Evolutionary conservation across 2,888 invertebrate genomes (phyloP).

Genomic region (Drosophila prostipennis): DNA sequence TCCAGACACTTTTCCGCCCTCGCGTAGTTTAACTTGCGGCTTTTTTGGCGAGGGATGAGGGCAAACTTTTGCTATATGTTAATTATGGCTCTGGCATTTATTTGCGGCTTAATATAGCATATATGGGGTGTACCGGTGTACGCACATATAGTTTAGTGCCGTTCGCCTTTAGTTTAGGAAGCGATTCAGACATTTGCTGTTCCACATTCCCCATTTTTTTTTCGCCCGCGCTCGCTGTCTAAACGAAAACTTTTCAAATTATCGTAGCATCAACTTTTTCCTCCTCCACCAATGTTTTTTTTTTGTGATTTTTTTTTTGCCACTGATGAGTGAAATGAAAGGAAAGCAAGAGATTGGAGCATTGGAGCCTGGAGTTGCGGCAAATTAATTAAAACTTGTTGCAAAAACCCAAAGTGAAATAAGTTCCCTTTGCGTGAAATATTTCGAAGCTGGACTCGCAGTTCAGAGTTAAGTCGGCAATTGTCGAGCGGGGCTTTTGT

Average conservation of each 20-base stretch:
- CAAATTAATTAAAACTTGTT: slow-evolving; percentile 80
- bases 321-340: slow-evolving; percentile 53
- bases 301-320: slow-evolving; percentile 10
- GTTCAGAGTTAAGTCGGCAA: slow-evolving; percentile 42
- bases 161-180: slow-evolving; percentile 48
- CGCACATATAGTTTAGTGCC: slow-evolving; percentile 58
- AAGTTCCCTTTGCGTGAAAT: slow-evolving; percentile 41
- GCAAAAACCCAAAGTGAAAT: slow-evolving; percentile 49
- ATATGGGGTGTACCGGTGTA: slow-evolving; percentile 3
- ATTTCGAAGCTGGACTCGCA: slow-evolving; percentile 24
- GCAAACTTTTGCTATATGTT: slow-evolving; percentile 80
- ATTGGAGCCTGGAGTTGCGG: slow-evolving; percentile 58
- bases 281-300: slow-evolving; percentile 5
- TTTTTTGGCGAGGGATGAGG: slow-evolving; percentile 40
- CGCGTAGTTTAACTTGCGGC: slow-evolving; percentile 38
- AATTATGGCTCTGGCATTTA: slow-evolving; percentile 79
- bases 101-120: slow-evolving; percentile 77
- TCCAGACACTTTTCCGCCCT: slow-evolving; percentile 29
- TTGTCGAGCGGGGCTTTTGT: slow-evolving; percentile 59
- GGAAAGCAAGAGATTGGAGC: slow-evolving; percentile 24
- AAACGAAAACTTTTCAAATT: slow-evolving; percentile 79
- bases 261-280: slow-evolving; percentile 73
- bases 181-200: slow-evolving; percentile 44
- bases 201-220: slow-evolving; percentile 26
- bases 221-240: slow-evolving; percentile 58